Conservation (phyloP, 1,140 invertebrate species). For the Orussus abietinus region DNA sequence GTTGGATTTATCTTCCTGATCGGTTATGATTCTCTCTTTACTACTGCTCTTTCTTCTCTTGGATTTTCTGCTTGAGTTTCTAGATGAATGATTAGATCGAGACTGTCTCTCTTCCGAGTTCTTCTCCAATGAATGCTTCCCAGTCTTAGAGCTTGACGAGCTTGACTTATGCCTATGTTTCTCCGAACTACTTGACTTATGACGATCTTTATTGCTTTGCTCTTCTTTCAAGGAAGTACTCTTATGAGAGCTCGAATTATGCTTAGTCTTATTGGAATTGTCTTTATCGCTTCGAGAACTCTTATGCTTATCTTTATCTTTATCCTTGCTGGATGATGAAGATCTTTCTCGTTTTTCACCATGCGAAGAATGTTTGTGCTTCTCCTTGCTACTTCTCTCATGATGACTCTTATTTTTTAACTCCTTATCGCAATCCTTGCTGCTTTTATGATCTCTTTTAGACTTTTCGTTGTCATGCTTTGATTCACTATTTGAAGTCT, state of each 20-base stretch:
- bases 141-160: slow-evolving; percentile 22
- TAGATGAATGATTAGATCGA: slow-evolving; percentile 26
- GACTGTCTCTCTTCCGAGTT: slow-evolving; percentile 22
- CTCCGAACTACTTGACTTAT: slow-evolving; percentile 28
- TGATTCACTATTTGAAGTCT: slow-evolving; percentile 17
- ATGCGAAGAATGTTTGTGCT: slow-evolving; percentile 21
- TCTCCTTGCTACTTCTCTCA: slow-evolving; percentile 22
- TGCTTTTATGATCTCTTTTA: slow-evolving; percentile 19
- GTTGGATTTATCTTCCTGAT: slow-evolving; percentile 22
- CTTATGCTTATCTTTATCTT: slow-evolving; percentile 26
- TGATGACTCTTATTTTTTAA: slow-evolving; percentile 13
- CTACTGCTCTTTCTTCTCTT: slow-evolving; percentile 23
- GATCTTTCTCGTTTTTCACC: slow-evolving; percentile 20
- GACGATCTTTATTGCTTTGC: slow-evolving; percentile 21
- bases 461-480: slow-evolving; percentile 22
- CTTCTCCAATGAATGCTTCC: slow-evolving; percentile 25
- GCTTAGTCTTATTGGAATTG: slow-evolving; percentile 20
- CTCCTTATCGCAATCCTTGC: slow-evolving; percentile 20
- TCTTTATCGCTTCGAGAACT: slow-evolving; percentile 18
- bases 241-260: slow-evolving; percentile 22
- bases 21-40: slow-evolving; percentile 25
- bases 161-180: slow-evolving; percentile 27
- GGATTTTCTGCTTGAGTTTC: slow-evolving; percentile 21
- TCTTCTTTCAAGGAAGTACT: slow-evolving; percentile 22
- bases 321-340: slow-evolving; percentile 21